phyloP scores from a whole-genome alignment of 2,888 invertebrate species.

The Didymodactylos carnosus region DNA sequence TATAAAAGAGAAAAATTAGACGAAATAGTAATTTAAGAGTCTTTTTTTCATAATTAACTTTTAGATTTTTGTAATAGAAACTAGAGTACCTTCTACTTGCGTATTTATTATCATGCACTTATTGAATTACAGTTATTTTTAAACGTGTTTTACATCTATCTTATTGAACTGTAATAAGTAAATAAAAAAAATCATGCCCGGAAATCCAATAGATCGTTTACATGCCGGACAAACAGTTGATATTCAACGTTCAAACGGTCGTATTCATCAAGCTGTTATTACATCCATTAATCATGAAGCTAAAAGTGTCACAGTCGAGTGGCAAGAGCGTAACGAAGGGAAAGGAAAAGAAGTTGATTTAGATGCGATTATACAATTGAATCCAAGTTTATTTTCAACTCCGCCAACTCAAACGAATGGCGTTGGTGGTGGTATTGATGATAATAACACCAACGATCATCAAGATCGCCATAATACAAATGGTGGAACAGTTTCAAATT shows the following conservation, averaged over 20 bases:
- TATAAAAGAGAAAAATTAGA: no score
- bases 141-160: no score
- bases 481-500: neutral
- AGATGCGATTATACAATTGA: constrained; percentile 64
- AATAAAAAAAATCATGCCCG: no score
- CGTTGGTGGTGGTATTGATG: neutral
- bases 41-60: no score
- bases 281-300: constrained; percentile 71
- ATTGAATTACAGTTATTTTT: no score
- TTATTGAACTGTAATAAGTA: no score
- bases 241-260: constrained; percentile 43
- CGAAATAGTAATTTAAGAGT: no score
- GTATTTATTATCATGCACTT: no score
- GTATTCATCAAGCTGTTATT: constrained; percentile 81
- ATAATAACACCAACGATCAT: neutral
- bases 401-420: neutral
- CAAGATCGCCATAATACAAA: neutral
- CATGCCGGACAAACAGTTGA: constrained; percentile 35
- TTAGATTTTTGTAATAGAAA: no score
- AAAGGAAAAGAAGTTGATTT: constrained; percentile 79
- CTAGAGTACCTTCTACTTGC: no score
- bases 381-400: constrained; percentile 31
- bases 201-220: no score
- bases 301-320: constrained; percentile 85
- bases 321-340: constrained; percentile 95